phyloP scores from a whole-genome alignment of 2,888 invertebrate genomes.

The Lasioglossum marginatum region DNA sequence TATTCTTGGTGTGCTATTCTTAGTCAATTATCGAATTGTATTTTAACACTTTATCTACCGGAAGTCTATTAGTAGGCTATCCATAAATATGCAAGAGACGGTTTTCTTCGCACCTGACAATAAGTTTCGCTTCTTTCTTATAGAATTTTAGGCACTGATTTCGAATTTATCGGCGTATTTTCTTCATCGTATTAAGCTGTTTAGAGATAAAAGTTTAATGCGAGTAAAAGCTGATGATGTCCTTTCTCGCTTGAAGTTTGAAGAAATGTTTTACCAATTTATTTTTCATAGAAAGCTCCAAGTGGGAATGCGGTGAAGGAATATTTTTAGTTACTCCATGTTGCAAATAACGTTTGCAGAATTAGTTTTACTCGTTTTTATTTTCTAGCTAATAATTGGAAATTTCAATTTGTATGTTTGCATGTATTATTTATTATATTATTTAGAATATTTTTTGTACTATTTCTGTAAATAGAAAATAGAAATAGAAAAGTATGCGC shows the following conservation, averaged over 20 bases:
- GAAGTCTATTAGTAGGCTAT: too few relatives aligned
- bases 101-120: not conserved
- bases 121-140: not conserved
- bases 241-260: not conserved
- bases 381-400: not conserved
- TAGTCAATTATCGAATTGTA: not conserved
- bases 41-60: not conserved
- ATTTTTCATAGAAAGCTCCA: not conserved
- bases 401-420: not conserved
- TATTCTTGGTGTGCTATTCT: slow-evolving; percentile 1
- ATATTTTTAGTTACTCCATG: not conserved
- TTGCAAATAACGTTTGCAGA: not conserved
- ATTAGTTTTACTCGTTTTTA: not conserved
- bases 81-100: not conserved
- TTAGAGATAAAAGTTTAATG: not conserved
- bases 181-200: not conserved
- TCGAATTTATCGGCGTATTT: not conserved
- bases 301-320: not conserved
- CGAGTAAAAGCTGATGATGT: not conserved
- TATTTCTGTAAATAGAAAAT: too few relatives aligned
- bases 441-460: not conserved
- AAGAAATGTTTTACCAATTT: not conserved
- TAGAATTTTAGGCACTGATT: not conserved
- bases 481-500: not conserved
- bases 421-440: not conserved